These are phyloP conservation scores for fruit fly (Drosophila melanogaster) DNA, from an alignment of 1,140 invertebrate genomes.

Conservation along the genomic window DNA sequence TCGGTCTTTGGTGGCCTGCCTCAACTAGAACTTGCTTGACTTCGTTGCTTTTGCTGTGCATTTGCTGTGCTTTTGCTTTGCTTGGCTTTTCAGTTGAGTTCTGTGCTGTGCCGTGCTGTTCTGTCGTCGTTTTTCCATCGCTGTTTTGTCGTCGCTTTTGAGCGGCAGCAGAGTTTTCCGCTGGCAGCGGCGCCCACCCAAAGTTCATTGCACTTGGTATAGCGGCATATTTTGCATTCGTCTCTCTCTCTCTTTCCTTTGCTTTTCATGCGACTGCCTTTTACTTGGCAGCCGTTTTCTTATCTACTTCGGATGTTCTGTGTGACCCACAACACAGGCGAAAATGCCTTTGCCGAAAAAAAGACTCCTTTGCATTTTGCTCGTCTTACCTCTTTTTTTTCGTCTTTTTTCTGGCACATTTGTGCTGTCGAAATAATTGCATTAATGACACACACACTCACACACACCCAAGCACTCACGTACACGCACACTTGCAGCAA, in stretches of 20 bases:
- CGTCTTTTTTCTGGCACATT: slow-evolving; percentile 27
- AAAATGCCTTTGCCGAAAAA: slow-evolving; percentile 34
- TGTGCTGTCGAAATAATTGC: slow-evolving; percentile 70
- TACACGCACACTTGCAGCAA: slow-evolving; percentile 15
- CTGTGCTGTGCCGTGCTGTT: slow-evolving; percentile 6
- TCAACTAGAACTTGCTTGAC: slow-evolving; percentile 83
- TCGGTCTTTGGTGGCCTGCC: slow-evolving; percentile 51
- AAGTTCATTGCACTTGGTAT: slow-evolving; percentile 79
- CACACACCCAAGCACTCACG: slow-evolving; percentile 11
- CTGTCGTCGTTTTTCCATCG: slow-evolving; percentile 30
- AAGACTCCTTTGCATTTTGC: slow-evolving; percentile 15
- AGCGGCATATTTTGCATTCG: slow-evolving; percentile 80
- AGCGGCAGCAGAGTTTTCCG: slow-evolving; percentile 17
- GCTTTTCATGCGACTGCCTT: slow-evolving; percentile 30
- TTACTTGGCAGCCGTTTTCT: slow-evolving; percentile 12
- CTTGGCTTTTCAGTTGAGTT: slow-evolving; percentile 1
- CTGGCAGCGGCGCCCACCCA: slow-evolving; percentile 35
- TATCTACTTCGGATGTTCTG: slow-evolving; percentile 24
- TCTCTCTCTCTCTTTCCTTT: slow-evolving; percentile 22
- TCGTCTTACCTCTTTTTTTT: not conserved
- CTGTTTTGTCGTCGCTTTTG: slow-evolving; percentile 20
- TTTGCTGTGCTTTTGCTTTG: slow-evolving; percentile 9
- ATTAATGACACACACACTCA: slow-evolving; percentile 60
- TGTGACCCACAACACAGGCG: slow-evolving; percentile 38
- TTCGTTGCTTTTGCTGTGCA: slow-evolving; percentile 46